Evolutionary conservation across 92 coral and sea anemone genomes (phyloP), one percentile per base, ranked within the genome.

Genomic region (Umimayanthus chanpuru): DNA sequence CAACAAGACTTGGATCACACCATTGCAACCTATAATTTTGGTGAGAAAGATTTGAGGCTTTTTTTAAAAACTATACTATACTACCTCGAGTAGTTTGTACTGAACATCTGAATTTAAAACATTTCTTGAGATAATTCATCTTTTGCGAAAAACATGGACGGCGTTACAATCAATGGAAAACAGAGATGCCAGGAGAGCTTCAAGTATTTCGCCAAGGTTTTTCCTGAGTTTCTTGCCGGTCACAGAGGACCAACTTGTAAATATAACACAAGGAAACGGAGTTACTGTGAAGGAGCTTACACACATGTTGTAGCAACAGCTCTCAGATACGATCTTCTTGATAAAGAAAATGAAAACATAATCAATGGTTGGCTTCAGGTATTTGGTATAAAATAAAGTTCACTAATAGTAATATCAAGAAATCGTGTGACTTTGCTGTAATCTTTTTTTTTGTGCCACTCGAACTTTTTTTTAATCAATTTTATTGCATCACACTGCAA

Each of bases 301-400:
- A 15, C 79, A 20, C 23, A 75, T 36, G 25, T 39, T 5, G 41
- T 26, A 39, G 25, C 23, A 43, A 75, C 18, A n/a, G 11, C 79
- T 39, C 28, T 39, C 49, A 75, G 79, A 75, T 25, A n/a, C 44
- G 53, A 38, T 43, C n/a, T 75, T 40, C 50, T 39, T 10, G 79
- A 75, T 75, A 75, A 75, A 39, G 79, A 39, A 39, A 38, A 39
- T 8, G 79, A 75, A 43, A 75, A 39, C 4, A 38, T 75, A 39
- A 75, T 75, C n/a, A 75, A 75, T n/a, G 41, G 50, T 38, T 75
- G 79, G 79, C 79, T 75, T n/a, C 29, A 75, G 79, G 79, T 53
- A 43, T 75, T 39, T 75, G 79, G 79, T 16, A 75, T 75, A 75
- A 75, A 75, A 39, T 75, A 40, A 21, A 71, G 47, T 3, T 75